Percentiles rank a stretch among this genome's conserved stretches.
These are phyloP conservation scores for Candoia aspera DNA, from an alignment of 2,113 vertebrate genomes.

Conservation along the genomic window DNA sequence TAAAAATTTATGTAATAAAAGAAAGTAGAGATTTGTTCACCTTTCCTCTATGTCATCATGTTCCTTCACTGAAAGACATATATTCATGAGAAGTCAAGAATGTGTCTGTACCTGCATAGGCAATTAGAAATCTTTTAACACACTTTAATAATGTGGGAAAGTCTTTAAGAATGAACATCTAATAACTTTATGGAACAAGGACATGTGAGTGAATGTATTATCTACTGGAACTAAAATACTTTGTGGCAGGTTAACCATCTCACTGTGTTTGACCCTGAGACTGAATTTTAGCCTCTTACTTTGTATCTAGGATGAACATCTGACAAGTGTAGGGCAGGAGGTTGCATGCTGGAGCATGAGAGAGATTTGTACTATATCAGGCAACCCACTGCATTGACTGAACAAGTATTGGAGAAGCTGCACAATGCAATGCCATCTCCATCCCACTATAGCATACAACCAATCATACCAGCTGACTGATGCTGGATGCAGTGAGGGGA, in stretches of 20 bases:
- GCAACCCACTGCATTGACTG: background rate
- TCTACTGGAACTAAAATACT: background rate
- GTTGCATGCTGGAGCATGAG: background rate
- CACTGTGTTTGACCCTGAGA: background rate
- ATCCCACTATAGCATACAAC: background rate
- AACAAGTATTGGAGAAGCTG: background rate
- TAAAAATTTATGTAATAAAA: background rate
- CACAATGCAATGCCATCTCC: background rate
- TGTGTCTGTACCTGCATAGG: background rate
- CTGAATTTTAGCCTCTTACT: background rate
- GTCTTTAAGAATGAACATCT: background rate
- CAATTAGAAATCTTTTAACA: background rate
- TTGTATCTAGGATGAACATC: background rate
- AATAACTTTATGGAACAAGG: background rate
- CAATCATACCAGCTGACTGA: background rate
- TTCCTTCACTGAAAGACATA: background rate
- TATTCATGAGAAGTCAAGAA: background rate
- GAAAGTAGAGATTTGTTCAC: background rate
- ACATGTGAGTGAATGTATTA: background rate
- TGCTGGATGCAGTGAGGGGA: background rate
- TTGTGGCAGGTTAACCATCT: background rate
- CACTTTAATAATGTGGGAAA: background rate
- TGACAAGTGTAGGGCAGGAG: background rate
- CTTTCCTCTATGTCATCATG: background rate
- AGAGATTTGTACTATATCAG: background rate